phyloP scores from a whole-genome alignment of 2,888 invertebrate species.

The Lobophora halterata region DNA sequence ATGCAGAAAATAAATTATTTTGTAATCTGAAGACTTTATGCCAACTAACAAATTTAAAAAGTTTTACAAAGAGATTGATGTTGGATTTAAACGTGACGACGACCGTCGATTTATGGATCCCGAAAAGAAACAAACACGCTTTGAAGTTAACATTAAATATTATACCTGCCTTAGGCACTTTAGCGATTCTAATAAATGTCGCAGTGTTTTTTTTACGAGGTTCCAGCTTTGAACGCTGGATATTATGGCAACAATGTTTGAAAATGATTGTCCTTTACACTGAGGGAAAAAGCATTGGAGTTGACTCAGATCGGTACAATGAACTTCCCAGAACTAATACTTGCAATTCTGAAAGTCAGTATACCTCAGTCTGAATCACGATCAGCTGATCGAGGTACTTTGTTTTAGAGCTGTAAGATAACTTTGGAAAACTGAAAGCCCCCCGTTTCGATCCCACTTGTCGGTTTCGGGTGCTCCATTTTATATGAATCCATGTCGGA shows the following conservation, averaged over 20 bases:
- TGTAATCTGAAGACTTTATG: constrained; percentile 28
- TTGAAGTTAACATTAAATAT: constrained; percentile 6
- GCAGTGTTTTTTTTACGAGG: constrained; percentile 38
- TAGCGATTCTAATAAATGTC: constrained; percentile 30
- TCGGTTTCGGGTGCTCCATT: no score
- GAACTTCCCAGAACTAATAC: constrained; percentile 61
- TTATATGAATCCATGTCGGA: no score
- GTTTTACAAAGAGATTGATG: constrained; percentile 50
- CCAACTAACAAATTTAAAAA: constrained; percentile 50
- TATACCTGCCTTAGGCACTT: neutral
- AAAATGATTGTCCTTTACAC: constrained; percentile 45
- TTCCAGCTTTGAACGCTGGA: constrained; percentile 49
- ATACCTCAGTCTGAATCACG: constrained; percentile 48
- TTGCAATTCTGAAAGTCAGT: constrained; percentile 46
- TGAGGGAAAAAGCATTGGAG: constrained; percentile 44
- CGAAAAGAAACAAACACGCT: constrained; percentile 29
- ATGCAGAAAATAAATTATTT: constrained; percentile 26
- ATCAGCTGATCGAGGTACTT: constrained; percentile 31
- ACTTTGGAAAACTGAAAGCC: no score
- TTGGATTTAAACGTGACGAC: constrained; percentile 36
- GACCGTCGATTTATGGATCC: constrained; percentile 37
- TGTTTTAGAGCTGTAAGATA: constrained; percentile 6
- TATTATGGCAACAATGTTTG: constrained; percentile 58
- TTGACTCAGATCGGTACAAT: constrained; percentile 73
- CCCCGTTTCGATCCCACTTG: no score